Percentiles rank a stretch among this genome's conserved stretches.
Evolutionary conservation across 2,888 invertebrate species (phyloP).

Genomic region (Chironomus riparius): DNA sequence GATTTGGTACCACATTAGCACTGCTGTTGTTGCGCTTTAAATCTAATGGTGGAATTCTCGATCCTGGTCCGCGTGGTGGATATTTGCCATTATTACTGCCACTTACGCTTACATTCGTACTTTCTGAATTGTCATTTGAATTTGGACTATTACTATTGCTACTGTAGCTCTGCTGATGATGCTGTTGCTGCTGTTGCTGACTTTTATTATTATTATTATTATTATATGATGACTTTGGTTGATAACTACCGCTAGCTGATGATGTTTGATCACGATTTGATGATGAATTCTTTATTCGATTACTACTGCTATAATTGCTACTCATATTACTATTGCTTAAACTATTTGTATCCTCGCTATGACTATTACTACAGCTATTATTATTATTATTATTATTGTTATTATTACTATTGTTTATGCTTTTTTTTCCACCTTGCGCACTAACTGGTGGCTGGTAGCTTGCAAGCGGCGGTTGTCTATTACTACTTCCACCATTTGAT

Average conservation of each 20-base stretch:
- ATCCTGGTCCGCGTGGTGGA: not conserved
- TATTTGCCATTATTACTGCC: constrained; percentile 1
- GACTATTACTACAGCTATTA: constrained; percentile 23
- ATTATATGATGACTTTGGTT: constrained; percentile 5
- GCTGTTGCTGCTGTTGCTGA: not conserved
- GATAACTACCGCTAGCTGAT: constrained; percentile 4
- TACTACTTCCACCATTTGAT: not conserved
- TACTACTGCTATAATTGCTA: constrained; percentile 27
- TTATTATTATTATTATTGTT: constrained; percentile 18
- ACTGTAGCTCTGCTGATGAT: not conserved
- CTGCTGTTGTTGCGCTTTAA: constrained; percentile 23
- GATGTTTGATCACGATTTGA: constrained; percentile 25
- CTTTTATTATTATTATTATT: not conserved
- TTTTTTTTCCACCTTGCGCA: constrained; percentile 26
- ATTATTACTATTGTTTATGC: constrained; percentile 29
- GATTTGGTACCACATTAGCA: constrained; percentile 8
- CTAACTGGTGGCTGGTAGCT: constrained; percentile 1
- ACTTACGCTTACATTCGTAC: not conserved
- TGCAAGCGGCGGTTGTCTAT: not conserved
- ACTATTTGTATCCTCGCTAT: constrained; percentile 34
- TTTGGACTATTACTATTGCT: constrained; percentile 33
- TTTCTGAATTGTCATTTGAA: constrained; percentile 24
- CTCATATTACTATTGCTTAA: constrained; percentile 28
- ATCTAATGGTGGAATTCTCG: constrained; percentile 16
- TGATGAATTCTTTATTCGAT: constrained; percentile 22